Base-by-base conservation (phyloP, 2,888 invertebrate genomes). In the Adela reaumurella region DNA sequence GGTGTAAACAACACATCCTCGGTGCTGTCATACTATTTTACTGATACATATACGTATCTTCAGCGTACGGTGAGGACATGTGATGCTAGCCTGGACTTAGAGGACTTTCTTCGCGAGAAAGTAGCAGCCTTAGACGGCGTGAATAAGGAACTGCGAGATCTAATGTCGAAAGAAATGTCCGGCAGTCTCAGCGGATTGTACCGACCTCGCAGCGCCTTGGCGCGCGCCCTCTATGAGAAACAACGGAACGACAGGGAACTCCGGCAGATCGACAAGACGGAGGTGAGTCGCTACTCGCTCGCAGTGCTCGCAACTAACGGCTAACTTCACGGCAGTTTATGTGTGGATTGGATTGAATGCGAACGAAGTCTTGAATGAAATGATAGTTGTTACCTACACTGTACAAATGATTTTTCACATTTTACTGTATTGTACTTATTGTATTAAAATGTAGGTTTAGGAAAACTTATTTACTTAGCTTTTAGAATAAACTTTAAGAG, bases 171-270 rank as follows among this genome's bases (percentile, higher is more conserved):
- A 55, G 59, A 62, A 16, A 76, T 76, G 74, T 60, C 70, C 50
- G 64, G 63, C 35, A 11, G 35, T 56, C 59, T 66, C 45, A 70
- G 70, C 59, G 73, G 76, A 53, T 68, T 76, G 46, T 87, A 85
- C 65, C 76, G 86, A 54, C 88, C 89, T 46, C 81, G 88, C 59
- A 87, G 89, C 56, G 84, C 86, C 47, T 71, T 90, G 53, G 89
- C 90, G 47, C 76, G 88, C 59, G 82, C 88, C 45, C 68, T 90
- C 47, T 88, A 87, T 72, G 85, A 88, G 58, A 89, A 89, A 65
- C 87, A 88, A 59, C 71, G 82, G 55, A 85, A 85, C 59, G 90
- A 90, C 67, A 82, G 85, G 61, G 81, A 83, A 56, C 74, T 90
- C 18, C 81, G 82, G 57, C 77, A 81, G 46, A 80, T 87, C 64